Percentiles rank a stretch among this genome's conserved stretches.
Evolutionary conservation across 1,140 invertebrate species (phyloP).

Genomic region (Procambarus virginalis): DNA sequence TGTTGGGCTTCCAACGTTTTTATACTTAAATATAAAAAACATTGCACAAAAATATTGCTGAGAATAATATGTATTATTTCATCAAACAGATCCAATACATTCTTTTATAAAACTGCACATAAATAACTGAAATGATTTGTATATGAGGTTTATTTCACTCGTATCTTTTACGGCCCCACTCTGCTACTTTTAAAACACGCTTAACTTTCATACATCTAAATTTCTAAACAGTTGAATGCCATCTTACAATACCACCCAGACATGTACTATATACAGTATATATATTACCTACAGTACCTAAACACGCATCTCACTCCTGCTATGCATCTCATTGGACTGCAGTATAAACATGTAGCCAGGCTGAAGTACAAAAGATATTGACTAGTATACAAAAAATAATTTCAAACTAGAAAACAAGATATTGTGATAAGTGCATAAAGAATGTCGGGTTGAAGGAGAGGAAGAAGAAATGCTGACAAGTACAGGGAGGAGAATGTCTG

Average conservation of each 20-base stretch:
- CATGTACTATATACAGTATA: too few species aligned
- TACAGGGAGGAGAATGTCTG: too few species aligned
- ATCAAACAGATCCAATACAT: not conserved
- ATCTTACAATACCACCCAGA: not conserved
- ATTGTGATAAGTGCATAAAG: too few species aligned
- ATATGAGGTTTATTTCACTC: not conserved
- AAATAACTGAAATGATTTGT: not conserved
- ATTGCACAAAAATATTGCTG: not conserved
- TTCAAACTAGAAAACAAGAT: too few species aligned
- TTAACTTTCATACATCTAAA: not conserved
- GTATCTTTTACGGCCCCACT: not conserved
- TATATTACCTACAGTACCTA: too few species aligned
- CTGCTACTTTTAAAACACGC: not conserved
- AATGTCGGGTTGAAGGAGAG: too few species aligned
- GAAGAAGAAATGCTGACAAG: too few species aligned
- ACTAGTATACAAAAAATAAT: too few species aligned
- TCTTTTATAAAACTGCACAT: not conserved
- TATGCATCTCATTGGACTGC: too few species aligned
- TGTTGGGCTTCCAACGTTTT: conserved; percentile 7
- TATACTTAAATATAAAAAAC: conserved; percentile 25
- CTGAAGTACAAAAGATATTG: too few species aligned
- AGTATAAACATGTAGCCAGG: too few species aligned
- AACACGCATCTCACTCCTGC: too few species aligned
- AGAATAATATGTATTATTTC: not conserved
- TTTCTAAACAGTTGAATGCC: not conserved